Conservation (phyloP, 92 coral and sea anemone genomes). For the Siderastrea radians region DNA sequence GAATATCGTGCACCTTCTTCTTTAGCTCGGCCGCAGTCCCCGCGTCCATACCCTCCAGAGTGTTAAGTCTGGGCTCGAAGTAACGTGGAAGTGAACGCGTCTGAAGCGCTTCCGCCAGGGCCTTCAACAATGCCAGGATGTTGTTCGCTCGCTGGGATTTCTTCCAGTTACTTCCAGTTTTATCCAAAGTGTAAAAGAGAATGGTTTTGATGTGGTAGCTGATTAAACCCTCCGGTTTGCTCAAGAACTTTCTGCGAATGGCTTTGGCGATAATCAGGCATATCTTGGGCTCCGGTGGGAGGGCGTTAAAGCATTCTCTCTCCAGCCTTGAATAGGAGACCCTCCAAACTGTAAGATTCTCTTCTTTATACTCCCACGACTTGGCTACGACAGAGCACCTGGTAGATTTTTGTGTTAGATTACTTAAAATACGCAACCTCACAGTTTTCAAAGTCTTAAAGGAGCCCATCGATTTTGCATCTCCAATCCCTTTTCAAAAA, state of each 20-base stretch:
- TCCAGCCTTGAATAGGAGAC: constrained; percentile 54
- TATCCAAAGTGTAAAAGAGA: constrained; percentile 46
- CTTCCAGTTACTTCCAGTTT: constrained; percentile 55
- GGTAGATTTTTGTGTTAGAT: no score
- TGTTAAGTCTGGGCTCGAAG: constrained; percentile 58
- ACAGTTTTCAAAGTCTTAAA: no score
- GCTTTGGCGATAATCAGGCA: constrained; percentile 55
- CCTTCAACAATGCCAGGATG: constrained; percentile 38
- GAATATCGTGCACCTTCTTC: constrained; percentile 31
- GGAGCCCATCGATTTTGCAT: no score
- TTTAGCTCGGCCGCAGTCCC: constrained; percentile 38
- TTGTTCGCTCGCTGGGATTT: constrained; percentile 41
- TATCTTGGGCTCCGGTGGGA: constrained; percentile 58
- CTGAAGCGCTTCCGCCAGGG: constrained; percentile 54
- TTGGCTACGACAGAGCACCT: constrained; percentile 47
- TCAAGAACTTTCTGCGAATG: constrained; percentile 55
- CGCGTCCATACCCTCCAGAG: constrained; percentile 53
- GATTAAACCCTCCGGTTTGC: constrained; percentile 52
- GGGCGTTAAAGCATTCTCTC: constrained; percentile 39
- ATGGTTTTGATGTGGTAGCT: constrained; percentile 54
- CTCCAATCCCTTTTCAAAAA: no score
- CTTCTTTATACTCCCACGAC: constrained; percentile 55
- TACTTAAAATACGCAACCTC: no score
- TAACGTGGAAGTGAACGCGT: constrained; percentile 46
- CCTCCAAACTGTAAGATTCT: constrained; percentile 59